Conservation (phyloP, 30 jellyfish, hydroid and myxozoan species). For the Aurelia sp. region DNA sequence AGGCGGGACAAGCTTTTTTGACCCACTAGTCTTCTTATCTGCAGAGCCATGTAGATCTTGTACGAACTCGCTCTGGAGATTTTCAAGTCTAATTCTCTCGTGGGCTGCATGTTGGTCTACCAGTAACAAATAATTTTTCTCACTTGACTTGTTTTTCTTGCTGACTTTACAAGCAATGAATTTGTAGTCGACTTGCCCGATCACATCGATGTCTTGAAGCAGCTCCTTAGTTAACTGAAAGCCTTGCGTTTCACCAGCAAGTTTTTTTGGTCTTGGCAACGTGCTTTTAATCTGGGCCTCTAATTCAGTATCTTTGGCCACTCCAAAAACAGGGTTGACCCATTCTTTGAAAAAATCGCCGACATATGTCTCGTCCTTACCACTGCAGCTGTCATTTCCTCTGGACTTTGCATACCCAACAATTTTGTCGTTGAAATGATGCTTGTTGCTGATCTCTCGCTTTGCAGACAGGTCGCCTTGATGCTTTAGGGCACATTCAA, state of each 20-base stretch:
- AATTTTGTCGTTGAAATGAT: background rate
- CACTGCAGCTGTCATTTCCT: background rate
- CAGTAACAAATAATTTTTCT: constrained; percentile 18
- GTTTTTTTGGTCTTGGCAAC: constrained; percentile 15
- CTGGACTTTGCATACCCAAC: background rate
- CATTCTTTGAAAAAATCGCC: constrained; percentile 36
- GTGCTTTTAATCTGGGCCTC: constrained; percentile 31
- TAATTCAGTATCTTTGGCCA: constrained; percentile 35
- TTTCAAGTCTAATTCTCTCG: constrained; percentile 89
- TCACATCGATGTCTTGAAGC: constrained; percentile 47
- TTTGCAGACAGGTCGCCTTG: background rate
- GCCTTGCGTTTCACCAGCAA: constrained; percentile 1
- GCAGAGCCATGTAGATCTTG: constrained; percentile 3
- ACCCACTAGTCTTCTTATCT: background rate
- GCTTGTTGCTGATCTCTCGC: too few species aligned
- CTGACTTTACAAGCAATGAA: constrained; percentile 77
- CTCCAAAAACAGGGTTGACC: constrained; percentile 93
- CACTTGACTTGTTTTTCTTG: background rate
- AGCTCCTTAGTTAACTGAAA: constrained; percentile 58
- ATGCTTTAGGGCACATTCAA: constrained; percentile 14
- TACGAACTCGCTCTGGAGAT: constrained; percentile 66
- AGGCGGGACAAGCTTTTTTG: constrained; percentile 22
- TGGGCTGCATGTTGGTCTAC: constrained; percentile 99
- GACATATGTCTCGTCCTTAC: background rate
- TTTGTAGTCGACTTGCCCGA: constrained; percentile 95